A percentile compares a stretch with the other conserved stretches of the same genome.
Conservation (phyloP, 2,113 vertebrate species). For the Abramis brama region DNA sequence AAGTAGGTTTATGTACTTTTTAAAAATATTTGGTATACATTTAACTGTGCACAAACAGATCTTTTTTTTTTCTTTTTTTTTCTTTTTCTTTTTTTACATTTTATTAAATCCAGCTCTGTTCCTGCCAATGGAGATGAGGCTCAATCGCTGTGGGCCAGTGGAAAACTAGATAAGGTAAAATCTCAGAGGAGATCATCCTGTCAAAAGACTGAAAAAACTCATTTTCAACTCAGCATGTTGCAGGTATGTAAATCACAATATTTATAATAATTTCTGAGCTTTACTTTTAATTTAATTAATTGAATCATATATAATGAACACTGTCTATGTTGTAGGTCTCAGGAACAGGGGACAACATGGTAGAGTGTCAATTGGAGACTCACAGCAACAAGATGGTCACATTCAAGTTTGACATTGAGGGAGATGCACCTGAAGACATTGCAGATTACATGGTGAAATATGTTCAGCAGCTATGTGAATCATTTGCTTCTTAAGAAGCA, state of each 20-base stretch:
- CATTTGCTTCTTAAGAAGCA: background rate
- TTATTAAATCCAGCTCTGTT: constrained; percentile 60
- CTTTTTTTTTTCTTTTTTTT: background rate
- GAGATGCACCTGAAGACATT: constrained; percentile 91
- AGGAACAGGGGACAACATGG: constrained; percentile 87
- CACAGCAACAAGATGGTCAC: constrained; percentile 96
- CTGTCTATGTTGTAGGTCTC: constrained; percentile 77
- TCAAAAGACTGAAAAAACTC: constrained; percentile 82
- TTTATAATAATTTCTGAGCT: background rate
- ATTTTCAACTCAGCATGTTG: constrained; percentile 87
- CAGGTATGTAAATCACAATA: constrained; percentile 73
- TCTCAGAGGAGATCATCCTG: constrained; percentile 81
- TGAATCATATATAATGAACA: background rate
- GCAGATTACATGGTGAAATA: constrained; percentile 86
- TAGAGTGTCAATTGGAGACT: constrained; percentile 92
- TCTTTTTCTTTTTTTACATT: background rate
- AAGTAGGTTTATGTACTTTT: constrained; percentile 51
- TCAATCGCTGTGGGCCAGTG: constrained; percentile 73
- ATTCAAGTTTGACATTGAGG: constrained; percentile 92
- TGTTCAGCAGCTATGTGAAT: background rate
- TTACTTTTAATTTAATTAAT: background rate
- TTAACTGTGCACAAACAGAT: background rate
- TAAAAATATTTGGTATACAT: background rate
- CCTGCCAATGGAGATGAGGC: constrained; percentile 69
- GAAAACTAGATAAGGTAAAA: constrained; percentile 83